Percentiles rank a stretch among this genome's conserved stretches.
Evolutionary conservation across 2,113 vertebrate genomes (phyloP).

Genomic region (Clarias macrocephalus): DNA sequence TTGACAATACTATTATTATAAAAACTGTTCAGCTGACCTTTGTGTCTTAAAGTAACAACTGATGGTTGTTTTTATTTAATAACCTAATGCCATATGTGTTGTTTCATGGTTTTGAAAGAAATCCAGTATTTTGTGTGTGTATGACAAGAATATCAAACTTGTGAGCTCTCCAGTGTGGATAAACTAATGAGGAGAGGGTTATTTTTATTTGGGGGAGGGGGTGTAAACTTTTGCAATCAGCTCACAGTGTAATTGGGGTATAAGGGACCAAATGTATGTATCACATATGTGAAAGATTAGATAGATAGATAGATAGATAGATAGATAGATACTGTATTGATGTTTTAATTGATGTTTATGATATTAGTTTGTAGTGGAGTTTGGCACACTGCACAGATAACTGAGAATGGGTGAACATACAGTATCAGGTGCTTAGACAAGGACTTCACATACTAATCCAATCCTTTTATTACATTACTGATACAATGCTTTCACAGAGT

Average conservation of each 20-base stretch:
- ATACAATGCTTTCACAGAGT: conserved; percentile 78
- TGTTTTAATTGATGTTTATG: background rate
- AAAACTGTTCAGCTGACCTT: too few species aligned
- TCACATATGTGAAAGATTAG: background rate
- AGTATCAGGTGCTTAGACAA: background rate
- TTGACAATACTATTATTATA: too few species aligned
- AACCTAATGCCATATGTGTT: too few species aligned
- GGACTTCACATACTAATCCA: background rate
- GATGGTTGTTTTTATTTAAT: too few species aligned
- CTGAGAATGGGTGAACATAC: background rate
- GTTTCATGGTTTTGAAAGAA: too few species aligned
- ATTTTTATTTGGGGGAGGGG: background rate
- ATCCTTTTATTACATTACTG: conserved; percentile 76
- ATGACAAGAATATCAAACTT: background rate
- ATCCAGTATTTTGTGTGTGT: too few species aligned
- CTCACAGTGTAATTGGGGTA: background rate
- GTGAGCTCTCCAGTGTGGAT: background rate
- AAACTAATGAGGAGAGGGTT: background rate
- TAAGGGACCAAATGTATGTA: background rate
- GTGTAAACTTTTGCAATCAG: background rate
- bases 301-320: too few species aligned
- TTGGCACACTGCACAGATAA: background rate
- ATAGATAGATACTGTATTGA: too few species aligned
- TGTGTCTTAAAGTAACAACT: too few species aligned
- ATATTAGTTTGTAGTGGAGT: background rate